Base-by-base conservation (phyloP, 2,797 vertebrate genomes). In the Phoeniculus purpureus region DNA sequence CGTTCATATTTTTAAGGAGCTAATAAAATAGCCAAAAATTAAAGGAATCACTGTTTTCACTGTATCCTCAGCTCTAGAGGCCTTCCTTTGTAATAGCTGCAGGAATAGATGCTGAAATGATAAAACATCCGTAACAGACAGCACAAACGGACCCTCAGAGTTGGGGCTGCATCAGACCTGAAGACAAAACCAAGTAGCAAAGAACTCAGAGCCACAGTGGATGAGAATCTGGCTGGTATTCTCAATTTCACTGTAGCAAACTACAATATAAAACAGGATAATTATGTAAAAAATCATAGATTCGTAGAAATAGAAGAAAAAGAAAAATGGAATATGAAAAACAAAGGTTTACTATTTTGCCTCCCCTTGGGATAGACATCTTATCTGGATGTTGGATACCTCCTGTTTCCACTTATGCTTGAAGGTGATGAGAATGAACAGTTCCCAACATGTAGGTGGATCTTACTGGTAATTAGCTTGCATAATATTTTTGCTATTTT, bases 381-480 rank as follows among this genome's bases (percentile, higher is more conserved):
- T 54, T 23, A 47, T 25, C 22, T 25, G 58, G 19, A 31, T 37
- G 12, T 29, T 55, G 55, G 52, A 25, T 31, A 59, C 21, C 22
- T 85, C 67, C n/a, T 71, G 5, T 72, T 81, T n/a, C 61, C 31
- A 45, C 3, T 68, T 13, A 12, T 58, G 51, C 9, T 51, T 87
- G 55, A 77, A 81, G 6, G 12, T 62, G 59, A 37, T 64, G 40
- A 29, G 68, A 62, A 61, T 13, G 3, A 54, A 29, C 23, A 45
- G 18, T 56, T 75, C n/a, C 31, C 10, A 52, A 15, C 17, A 12
- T 0, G 0, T 47, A 9, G 15, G 6, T 50, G 18, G 52, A 34
- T 43, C 32, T 81, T 68, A 40, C 8, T 58, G 58, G 50, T 59
- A 61, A 65, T 27, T 71, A 76, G 17, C 12, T 72, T 65, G 18